phyloP scores from a whole-genome alignment of 2,797 vertebrate species.

The Notoglanidium macrostoma region DNA sequence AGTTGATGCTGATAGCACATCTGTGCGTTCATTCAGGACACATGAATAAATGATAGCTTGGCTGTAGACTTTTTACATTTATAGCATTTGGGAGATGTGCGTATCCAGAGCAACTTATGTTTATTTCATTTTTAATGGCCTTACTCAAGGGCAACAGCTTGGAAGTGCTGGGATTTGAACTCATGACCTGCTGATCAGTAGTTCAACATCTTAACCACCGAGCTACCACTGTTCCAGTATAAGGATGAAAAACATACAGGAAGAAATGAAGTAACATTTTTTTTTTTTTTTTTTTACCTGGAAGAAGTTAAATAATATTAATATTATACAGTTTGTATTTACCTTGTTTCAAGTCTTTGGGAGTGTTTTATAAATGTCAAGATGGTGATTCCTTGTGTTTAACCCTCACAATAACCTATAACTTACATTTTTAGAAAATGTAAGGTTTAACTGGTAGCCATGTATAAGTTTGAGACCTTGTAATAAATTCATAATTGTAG shows the following conservation, averaged over 20 bases:
- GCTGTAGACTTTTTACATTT: too few species aligned
- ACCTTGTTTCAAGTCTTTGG: not conserved
- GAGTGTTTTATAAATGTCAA: not conserved
- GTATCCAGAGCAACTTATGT: too few species aligned
- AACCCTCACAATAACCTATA: not conserved
- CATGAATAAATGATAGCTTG: constrained; percentile 3
- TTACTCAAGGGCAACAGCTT: too few species aligned
- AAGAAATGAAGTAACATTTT: not conserved
- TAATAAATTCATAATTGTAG: not conserved
- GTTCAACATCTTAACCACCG: too few species aligned
- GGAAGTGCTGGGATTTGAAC: too few species aligned
- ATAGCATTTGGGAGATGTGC: too few species aligned
- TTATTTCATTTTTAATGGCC: too few species aligned
- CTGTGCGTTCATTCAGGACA: constrained; percentile 3
- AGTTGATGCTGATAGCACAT: not conserved
- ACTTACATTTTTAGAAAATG: not conserved
- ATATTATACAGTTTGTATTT: not conserved
- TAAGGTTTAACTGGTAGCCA: not conserved
- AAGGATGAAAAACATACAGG: not conserved
- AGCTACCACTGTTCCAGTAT: too few species aligned
- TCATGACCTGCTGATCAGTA: too few species aligned
- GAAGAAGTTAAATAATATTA: not conserved
- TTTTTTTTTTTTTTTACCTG: not conserved
- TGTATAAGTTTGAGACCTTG: not conserved
- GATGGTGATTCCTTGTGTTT: not conserved